phyloP scores from a whole-genome alignment of 1,140 invertebrate genomes.

The Diachasma alloeum region DNA sequence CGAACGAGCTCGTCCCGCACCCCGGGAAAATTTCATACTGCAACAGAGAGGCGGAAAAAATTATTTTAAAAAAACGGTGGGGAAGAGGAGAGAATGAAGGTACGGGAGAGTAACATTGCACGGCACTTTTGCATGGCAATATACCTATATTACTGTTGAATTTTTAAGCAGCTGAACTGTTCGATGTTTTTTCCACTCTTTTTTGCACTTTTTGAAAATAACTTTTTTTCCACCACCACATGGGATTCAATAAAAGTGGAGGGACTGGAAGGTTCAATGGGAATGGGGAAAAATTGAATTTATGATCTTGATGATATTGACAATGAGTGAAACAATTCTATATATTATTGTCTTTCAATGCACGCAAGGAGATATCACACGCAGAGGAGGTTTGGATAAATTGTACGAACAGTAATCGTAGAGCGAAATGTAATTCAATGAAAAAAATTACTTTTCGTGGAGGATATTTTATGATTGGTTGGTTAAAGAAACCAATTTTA shows the following conservation, averaged over 20 bases:
- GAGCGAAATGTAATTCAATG: too few relatives aligned
- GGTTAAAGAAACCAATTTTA: too few relatives aligned
- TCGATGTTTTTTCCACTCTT: neutral
- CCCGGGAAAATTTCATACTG: conserved; percentile 14
- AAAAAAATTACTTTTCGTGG: too few relatives aligned
- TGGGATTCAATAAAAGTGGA: neutral
- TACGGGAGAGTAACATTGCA: conserved; percentile 8
- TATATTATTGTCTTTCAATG: neutral
- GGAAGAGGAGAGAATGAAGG: neutral
- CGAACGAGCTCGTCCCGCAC: neutral
- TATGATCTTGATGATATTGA: neutral
- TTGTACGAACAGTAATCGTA: too few relatives aligned
- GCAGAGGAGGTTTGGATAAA: too few relatives aligned
- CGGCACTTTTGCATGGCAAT: neutral
- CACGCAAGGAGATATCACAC: too few relatives aligned
- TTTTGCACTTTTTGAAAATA: neutral
- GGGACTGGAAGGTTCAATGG: neutral
- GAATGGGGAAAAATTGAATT: neutral
- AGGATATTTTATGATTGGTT: too few relatives aligned
- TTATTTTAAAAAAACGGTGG: neutral
- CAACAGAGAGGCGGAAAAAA: neutral
- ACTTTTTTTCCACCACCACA: neutral
- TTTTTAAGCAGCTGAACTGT: neutral
- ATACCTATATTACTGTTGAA: neutral
- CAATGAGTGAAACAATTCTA: neutral